phyloP scores from a whole-genome alignment of 2,113 vertebrate genomes.

The Lamprologus sp. region DNA sequence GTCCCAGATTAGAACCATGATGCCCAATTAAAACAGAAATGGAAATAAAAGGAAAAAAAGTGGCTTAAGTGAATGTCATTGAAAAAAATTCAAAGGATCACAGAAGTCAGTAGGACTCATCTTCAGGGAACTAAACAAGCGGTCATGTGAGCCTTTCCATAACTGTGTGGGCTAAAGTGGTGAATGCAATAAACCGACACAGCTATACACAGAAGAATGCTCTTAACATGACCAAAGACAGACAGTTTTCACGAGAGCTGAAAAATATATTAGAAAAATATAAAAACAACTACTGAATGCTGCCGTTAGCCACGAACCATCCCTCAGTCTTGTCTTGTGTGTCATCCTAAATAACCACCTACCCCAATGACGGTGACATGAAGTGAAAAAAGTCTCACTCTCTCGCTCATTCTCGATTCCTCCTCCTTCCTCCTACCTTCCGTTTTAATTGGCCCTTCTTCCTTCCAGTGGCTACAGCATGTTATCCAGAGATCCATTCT shows the following conservation, averaged over 20 bases:
- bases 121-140: not conserved
- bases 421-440: not conserved
- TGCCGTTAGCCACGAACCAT: not conserved
- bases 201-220: not conserved
- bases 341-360: not conserved
- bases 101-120: not conserved
- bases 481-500: not conserved
- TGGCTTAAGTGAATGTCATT: not conserved
- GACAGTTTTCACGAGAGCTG: not conserved
- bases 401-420: not conserved
- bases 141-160: not conserved
- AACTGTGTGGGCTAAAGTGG: not conserved
- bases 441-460: constrained; percentile 25
- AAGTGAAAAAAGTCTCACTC: not conserved
- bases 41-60: accelerated
- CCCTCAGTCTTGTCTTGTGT: not conserved
- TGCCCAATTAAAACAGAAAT: not conserved
- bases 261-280: not conserved
- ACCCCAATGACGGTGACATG: not conserved
- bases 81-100: not conserved
- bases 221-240: not conserved
- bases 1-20: not conserved
- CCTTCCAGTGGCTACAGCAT: not conserved
- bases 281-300: not conserved
- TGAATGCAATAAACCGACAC: not conserved